These are phyloP conservation scores for Oligia strigilis DNA, from an alignment of 2,888 invertebrate genomes.

Conservation along the genomic window DNA sequence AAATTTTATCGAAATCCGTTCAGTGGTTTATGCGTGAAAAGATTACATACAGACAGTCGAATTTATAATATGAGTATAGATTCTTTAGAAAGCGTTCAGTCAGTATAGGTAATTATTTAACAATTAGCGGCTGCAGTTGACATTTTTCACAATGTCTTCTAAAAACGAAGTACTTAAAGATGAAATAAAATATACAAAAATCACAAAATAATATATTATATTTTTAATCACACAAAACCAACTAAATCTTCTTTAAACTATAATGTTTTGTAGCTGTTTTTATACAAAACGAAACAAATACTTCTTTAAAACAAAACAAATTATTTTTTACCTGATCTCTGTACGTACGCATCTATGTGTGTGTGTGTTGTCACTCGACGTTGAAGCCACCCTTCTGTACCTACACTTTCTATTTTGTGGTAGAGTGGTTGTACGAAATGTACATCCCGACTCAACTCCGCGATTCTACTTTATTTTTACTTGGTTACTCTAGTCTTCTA, in stretches of 20 bases:
- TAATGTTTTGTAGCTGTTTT: not conserved
- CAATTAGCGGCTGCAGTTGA: not conserved
- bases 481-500: constrained; percentile 23
- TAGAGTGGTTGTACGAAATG: constrained; percentile 38
- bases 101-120: no score
- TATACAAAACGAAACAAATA: not conserved
- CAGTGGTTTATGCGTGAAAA: no score
- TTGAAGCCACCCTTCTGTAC: constrained; percentile 1
- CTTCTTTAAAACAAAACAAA: not conserved
- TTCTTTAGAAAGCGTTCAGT: no score
- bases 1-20: no score
- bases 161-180: not conserved
- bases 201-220: no score
- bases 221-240: not conserved
- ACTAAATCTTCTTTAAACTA: not conserved
- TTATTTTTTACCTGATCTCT: no score
- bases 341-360: not conserved
- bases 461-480: constrained; percentile 43
- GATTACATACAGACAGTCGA: no score
- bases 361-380: not conserved
- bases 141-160: not conserved
- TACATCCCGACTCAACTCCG: constrained; percentile 22
- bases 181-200: not conserved
- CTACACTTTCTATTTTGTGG: no score
- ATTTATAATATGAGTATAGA: no score